Percentiles rank a stretch among this genome's conserved stretches.
These are phyloP conservation scores for Aleiodes sp. DNA, from an alignment of 1,140 invertebrate genomes.

Conservation along the genomic window DNA sequence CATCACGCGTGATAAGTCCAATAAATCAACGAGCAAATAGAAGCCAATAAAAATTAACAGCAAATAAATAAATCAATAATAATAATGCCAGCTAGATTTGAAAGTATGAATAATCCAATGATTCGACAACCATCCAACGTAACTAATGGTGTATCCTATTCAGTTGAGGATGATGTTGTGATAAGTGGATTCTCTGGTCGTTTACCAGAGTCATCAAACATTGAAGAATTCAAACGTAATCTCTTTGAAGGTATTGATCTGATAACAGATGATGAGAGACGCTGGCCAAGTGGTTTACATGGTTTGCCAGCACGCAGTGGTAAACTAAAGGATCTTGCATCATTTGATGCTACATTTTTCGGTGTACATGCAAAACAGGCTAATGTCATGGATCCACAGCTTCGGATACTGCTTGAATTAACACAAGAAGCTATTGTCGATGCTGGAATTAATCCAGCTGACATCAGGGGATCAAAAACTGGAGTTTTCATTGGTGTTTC, in stretches of 20 bases:
- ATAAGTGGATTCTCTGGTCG: constrained; percentile 89
- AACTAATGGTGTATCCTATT: constrained; percentile 52
- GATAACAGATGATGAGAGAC: constrained; percentile 84
- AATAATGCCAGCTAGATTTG: constrained; percentile 72
- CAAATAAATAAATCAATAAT: constrained; percentile 35
- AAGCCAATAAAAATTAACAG: background rate
- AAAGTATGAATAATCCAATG: constrained; percentile 55
- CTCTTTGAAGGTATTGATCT: constrained; percentile 88
- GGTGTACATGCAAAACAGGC: constrained; percentile 94
- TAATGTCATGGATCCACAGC: constrained; percentile 94
- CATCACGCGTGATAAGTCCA: constrained; percentile 44
- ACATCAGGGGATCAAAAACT: constrained; percentile 83
- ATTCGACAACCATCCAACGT: constrained; percentile 46
- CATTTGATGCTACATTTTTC: constrained; percentile 94
- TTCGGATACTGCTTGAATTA: constrained; percentile 90
- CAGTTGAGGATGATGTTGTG: constrained; percentile 78
- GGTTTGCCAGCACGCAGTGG: constrained; percentile 87
- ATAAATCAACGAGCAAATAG: background rate
- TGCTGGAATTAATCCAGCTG: constrained; percentile 85
- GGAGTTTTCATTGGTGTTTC: constrained; percentile 93
- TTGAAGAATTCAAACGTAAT: constrained; percentile 89
- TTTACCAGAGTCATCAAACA: constrained; percentile 85
- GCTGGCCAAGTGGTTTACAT: constrained; percentile 81
- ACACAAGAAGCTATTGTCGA: constrained; percentile 95
- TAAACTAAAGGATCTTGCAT: constrained; percentile 87